Base-by-base conservation (phyloP, 1,140 invertebrate species). In the Triops cancriformis region DNA sequence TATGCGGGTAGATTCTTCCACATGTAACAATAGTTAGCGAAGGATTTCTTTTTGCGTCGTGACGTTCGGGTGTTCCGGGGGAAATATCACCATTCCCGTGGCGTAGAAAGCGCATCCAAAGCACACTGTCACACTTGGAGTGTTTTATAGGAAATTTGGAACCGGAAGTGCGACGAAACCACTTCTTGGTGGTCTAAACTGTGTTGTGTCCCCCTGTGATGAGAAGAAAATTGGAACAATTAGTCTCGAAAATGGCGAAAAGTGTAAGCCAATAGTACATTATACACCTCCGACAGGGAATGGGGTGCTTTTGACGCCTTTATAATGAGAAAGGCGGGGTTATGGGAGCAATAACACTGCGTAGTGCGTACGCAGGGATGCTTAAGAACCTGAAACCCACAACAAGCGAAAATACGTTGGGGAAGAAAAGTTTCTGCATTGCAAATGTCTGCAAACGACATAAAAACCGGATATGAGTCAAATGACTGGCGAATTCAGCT, bases 361-460 rank as follows among this genome's bases (percentile, higher is more conserved):
- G 51, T 64, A 64, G 51, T 64, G 51, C 51, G 51, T 64, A 23
- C 51, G 51, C 51, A 64, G 51, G 31, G 23, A 64, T 64, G 51
- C 51, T 64, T 64, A 18, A 64, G 23, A n/a, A 23, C 18, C 23
- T 5, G 18, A 51, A 51, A 18, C 12, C 12, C 23, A 64, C 6
- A 64, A 64, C 23, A n/a, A 18, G 23, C 14, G 14, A n/a, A n/a
- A 64, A 64, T 64, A 64, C 2, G 51, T 23, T 23, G 23, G 23
- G 45, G 3, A n/a, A 64, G 18, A 64, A 18, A 18, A 64, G 18
- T 64, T 37, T 37, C 7, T 37, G 31, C 31, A 37, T 37, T 37
- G 31, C 31, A 37, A 37, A 37, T 37, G 2, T 23, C 18, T 64
- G 6, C 23, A n/a, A 18, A 64, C n/a, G n/a, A 11, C 14, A 18